Conservation (phyloP, 2,113 vertebrate genomes). For the Arizona elegans region DNA sequence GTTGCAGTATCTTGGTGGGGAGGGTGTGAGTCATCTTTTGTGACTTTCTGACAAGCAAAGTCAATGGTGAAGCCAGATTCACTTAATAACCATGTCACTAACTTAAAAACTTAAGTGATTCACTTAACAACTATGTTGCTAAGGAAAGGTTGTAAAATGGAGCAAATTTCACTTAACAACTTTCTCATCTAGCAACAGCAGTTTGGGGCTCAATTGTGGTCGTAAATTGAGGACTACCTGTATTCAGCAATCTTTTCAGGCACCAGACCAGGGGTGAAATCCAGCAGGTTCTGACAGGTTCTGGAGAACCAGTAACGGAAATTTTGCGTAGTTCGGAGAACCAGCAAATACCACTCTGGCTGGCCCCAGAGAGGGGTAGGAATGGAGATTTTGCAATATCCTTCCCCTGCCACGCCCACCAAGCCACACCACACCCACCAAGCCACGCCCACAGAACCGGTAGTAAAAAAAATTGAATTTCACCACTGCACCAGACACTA, state of each 20-base stretch:
- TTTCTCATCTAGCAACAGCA: background rate
- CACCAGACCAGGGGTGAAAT: background rate
- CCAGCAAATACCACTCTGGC: too few species aligned
- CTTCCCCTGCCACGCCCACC: too few species aligned
- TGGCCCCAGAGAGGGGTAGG: too few species aligned
- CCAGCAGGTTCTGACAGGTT: too few species aligned
- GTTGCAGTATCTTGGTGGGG: background rate
- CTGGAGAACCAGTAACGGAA: too few species aligned
- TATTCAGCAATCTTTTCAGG: background rate
- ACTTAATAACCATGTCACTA: background rate
- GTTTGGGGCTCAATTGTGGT: background rate
- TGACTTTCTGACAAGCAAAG: background rate
- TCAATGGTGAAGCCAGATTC: background rate
- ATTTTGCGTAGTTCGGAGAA: too few species aligned
- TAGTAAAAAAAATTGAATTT: too few species aligned
- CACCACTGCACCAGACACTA: background rate
- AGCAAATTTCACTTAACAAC: background rate
- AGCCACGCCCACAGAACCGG: too few species aligned
- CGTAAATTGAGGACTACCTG: background rate
- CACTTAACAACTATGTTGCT: background rate
- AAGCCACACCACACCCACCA: too few species aligned
- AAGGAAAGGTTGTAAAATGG: background rate
- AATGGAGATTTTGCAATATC: too few species aligned
- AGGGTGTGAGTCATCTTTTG: background rate
- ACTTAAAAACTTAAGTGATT: background rate